Percentiles rank a stretch among this genome's conserved stretches.
These are phyloP conservation scores for Rhinichthys klamathensis DNA, from an alignment of 2,113 vertebrate species.

Conservation along the genomic window DNA sequence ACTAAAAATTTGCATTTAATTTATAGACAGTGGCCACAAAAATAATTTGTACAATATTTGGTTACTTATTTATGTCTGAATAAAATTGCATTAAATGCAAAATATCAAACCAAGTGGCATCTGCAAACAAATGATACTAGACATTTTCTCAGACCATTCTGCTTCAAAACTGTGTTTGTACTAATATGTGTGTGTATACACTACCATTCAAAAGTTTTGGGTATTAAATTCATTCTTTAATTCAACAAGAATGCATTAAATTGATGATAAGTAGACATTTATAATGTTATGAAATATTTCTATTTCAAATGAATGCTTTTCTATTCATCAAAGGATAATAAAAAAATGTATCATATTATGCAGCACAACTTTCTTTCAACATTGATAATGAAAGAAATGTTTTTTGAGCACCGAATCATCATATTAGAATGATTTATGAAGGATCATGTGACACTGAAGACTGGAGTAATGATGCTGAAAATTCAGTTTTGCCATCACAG, in stretches of 20 bases:
- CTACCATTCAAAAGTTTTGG: no score
- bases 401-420: not conserved
- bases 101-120: not conserved
- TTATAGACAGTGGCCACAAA: not conserved
- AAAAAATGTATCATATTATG: not conserved
- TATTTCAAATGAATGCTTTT: not conserved
- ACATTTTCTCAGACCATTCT: no score
- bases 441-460: not conserved
- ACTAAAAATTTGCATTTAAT: not conserved
- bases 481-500: not conserved
- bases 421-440: not conserved
- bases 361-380: not conserved
- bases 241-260: no score
- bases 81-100: not conserved
- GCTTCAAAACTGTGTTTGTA: no score
- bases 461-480: not conserved
- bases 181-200: no score
- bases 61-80: not conserved
- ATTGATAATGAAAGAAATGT: not conserved
- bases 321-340: not conserved
- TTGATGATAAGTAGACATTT: not conserved
- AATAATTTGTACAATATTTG: slow-evolving; percentile 5
- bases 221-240: no score
- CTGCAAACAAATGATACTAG: not conserved
- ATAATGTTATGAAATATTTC: not conserved